These are phyloP conservation scores for Thaumatotibia leucotreta DNA, from an alignment of 1,140 invertebrate genomes.

Conservation along the genomic window DNA sequence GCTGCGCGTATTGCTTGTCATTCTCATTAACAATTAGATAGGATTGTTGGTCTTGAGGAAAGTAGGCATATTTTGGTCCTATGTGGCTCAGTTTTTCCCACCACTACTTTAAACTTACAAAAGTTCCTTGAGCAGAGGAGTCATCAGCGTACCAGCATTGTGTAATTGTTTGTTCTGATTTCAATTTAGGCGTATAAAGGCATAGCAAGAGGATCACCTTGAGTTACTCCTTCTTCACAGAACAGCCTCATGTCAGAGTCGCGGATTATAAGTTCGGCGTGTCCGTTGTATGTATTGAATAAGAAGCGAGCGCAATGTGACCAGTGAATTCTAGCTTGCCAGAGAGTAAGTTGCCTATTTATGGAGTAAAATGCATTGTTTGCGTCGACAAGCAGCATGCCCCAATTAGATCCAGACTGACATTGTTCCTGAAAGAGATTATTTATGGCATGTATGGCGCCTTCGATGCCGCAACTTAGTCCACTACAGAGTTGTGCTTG, in stretches of 20 bases:
- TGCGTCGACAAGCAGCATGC: neutral
- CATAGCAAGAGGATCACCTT: neutral
- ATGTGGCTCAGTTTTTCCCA: neutral
- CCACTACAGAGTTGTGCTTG: neutral
- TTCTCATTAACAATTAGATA: neutral
- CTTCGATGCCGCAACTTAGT: neutral
- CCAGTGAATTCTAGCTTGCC: neutral
- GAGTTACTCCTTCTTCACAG: neutral
- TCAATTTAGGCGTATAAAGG: neutral
- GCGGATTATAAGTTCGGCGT: neutral
- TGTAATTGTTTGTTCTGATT: neutral
- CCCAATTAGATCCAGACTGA: neutral
- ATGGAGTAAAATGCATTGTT: neutral
- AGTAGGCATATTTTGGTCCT: neutral
- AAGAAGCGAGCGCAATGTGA: neutral
- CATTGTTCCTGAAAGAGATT: neutral
- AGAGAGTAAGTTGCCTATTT: neutral
- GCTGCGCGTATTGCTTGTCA: neutral
- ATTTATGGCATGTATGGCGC: neutral
- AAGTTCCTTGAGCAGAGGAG: neutral
- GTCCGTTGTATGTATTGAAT: neutral
- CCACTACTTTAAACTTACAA: neutral
- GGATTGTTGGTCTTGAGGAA: neutral
- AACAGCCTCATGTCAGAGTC: neutral
- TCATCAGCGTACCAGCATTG: neutral